These are phyloP conservation scores for Vanessa tameamea DNA, from an alignment of 1,140 invertebrate genomes.

Conservation along the genomic window DNA sequence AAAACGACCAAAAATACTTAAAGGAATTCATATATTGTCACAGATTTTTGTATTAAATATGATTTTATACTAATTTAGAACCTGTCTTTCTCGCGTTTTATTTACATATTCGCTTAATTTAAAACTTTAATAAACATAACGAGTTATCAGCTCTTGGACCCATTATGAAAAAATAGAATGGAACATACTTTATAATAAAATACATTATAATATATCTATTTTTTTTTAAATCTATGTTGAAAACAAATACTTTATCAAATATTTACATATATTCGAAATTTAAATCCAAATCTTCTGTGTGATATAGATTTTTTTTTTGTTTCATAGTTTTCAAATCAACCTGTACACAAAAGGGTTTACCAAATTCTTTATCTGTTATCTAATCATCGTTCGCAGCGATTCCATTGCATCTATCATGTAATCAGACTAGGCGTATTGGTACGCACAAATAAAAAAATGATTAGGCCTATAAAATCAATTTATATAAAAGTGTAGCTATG, in stretches of 20 bases:
- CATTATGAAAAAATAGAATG: not conserved
- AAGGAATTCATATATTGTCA: constrained; percentile 1
- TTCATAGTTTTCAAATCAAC: not conserved
- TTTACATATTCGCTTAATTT: constrained; percentile 3
- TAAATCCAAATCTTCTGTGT: too few relatives aligned
- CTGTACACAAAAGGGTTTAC: constrained; percentile 48
- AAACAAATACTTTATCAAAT: too few relatives aligned
- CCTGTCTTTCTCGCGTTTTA: not conserved
- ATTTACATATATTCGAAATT: too few relatives aligned
- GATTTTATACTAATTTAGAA: not conserved
- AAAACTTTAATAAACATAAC: constrained; percentile 4
- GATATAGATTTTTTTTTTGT: not conserved
- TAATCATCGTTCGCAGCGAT: constrained; percentile 54
- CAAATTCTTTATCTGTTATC: constrained; percentile 67
- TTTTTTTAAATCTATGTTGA: too few relatives aligned
- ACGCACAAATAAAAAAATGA: constrained; percentile 19
- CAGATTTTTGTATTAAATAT: not conserved
- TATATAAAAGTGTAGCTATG: not conserved
- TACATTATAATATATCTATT: too few relatives aligned
- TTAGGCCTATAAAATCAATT: not conserved
- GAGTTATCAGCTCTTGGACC: not conserved
- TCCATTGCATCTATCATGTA: constrained; percentile 32
- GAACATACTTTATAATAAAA: not conserved
- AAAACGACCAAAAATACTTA: not conserved
- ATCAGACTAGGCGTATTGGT: constrained; percentile 20